Evolutionary conservation across 2,888 invertebrate genomes (phyloP).

Genomic region (Tenthredo amoena): DNA sequence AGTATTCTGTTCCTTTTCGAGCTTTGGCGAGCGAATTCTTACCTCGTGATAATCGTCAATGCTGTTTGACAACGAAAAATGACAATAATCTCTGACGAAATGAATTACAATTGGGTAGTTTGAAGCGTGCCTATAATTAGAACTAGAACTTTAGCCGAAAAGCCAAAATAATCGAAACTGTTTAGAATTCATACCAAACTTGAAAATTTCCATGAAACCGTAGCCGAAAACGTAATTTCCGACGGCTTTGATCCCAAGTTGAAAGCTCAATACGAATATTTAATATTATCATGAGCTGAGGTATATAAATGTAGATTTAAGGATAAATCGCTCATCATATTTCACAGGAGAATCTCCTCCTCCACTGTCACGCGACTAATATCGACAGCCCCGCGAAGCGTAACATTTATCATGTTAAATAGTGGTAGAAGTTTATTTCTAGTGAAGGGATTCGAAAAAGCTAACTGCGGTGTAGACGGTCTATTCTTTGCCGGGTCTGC

Average conservation of each 20-base stretch:
- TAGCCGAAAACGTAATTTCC: not conserved
- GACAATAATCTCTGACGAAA: not conserved
- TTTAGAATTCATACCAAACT: not conserved
- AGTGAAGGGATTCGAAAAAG: not conserved
- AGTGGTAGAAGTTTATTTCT: constrained; percentile 15
- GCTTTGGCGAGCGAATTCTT: not conserved
- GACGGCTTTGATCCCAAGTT: not conserved
- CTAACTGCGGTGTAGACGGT: not conserved
- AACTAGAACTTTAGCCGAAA: not conserved
- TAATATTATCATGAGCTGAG: not conserved
- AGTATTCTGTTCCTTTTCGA: not conserved
- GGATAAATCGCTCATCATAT: constrained; percentile 5
- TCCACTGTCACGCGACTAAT: not conserved
- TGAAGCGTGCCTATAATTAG: not conserved
- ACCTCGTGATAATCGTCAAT: not conserved
- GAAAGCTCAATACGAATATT: not conserved
- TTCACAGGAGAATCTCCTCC: not conserved
- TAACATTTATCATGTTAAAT: constrained; percentile 14
- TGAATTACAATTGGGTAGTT: not conserved
- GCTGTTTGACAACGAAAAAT: not conserved
- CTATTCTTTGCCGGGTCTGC: constrained; percentile 38
- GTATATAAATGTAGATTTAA: not conserved
- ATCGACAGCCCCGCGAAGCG: not conserved
- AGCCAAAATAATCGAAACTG: not conserved
- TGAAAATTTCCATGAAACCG: not conserved